Conservation (phyloP, 2,797 vertebrate genomes). For the Orientallactaga sibirica region DNA sequence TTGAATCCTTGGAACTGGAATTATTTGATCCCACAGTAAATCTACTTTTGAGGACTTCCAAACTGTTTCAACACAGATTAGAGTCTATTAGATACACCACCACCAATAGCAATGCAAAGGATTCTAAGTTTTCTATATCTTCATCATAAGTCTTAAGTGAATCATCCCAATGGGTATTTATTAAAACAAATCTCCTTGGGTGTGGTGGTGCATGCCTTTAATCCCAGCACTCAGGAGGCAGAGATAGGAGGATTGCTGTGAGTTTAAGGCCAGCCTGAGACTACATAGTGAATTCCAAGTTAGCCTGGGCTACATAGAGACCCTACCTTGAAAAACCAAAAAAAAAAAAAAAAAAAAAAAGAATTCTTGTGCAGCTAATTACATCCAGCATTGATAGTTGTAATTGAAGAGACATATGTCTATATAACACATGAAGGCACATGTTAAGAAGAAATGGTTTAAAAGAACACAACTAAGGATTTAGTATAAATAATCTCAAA, state of each 20-base stretch:
- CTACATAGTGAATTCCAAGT: too few species aligned
- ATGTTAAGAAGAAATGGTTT: constrained; percentile 24
- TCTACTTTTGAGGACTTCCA: neutral
- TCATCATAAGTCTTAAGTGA: constrained; percentile 14
- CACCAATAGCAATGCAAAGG: neutral
- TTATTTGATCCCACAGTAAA: neutral
- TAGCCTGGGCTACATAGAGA: too few species aligned
- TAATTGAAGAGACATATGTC: neutral
- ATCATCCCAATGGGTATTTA: neutral
- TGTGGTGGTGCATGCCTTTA: too few species aligned
- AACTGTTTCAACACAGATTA: neutral
- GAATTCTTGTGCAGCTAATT: too few species aligned
- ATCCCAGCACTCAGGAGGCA: neutral
- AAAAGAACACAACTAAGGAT: neutral
- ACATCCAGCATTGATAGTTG: too few species aligned
- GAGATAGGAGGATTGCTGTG: too few species aligned
- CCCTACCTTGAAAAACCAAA: too few species aligned
- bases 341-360: too few species aligned
- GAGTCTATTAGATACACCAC: neutral
- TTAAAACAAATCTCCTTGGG: constrained; percentile 35
- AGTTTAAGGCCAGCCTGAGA: too few species aligned
- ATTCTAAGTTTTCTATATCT: neutral
- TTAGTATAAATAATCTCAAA: constrained; percentile 53
- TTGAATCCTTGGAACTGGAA: neutral
- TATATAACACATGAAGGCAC: neutral